These are phyloP conservation scores for Aptenodytes forsteri DNA, from an alignment of 2,113 vertebrate genomes.

Conservation along the genomic window DNA sequence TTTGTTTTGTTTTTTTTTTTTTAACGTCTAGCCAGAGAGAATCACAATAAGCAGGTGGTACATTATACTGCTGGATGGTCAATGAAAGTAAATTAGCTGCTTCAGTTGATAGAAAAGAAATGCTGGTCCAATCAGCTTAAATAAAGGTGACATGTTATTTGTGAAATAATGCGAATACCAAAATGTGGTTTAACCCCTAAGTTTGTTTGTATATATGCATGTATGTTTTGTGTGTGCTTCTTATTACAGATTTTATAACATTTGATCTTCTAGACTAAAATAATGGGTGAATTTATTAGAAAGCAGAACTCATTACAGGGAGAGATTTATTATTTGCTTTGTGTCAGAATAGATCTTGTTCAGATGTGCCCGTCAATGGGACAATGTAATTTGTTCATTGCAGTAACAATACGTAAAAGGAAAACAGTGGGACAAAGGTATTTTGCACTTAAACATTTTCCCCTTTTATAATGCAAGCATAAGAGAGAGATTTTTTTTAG, in stretches of 20 bases:
- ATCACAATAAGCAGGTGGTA: slow-evolving; percentile 72
- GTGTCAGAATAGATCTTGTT: slow-evolving; percentile 73
- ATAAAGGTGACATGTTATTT: slow-evolving; percentile 74
- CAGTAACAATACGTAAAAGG: not conserved
- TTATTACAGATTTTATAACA: not conserved
- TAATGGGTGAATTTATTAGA: slow-evolving; percentile 76
- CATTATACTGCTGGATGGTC: slow-evolving; percentile 72
- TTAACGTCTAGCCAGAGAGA: slow-evolving; percentile 34
- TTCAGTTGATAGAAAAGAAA: slow-evolving; percentile 69
- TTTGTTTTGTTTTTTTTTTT: not conserved
- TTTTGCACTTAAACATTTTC: slow-evolving; percentile 15
- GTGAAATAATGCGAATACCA: slow-evolving; percentile 70
- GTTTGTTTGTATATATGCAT: not conserved
- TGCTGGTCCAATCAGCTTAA: slow-evolving; percentile 62
- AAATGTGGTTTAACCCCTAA: slow-evolving; percentile 70
- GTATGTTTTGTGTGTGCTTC: not conserved
- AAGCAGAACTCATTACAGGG: slow-evolving; percentile 71
- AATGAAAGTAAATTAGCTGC: slow-evolving; percentile 79
- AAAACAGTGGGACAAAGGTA: not conserved
- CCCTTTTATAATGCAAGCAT: not conserved
- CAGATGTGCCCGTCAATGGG: slow-evolving; percentile 45
- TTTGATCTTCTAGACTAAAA: slow-evolving; percentile 72
- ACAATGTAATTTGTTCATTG: slow-evolving; percentile 43
- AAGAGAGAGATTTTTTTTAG: not conserved
- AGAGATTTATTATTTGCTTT: slow-evolving; percentile 75